Conservation (phyloP, 1,140 invertebrate genomes). For the Trichonephila inaurata region DNA sequence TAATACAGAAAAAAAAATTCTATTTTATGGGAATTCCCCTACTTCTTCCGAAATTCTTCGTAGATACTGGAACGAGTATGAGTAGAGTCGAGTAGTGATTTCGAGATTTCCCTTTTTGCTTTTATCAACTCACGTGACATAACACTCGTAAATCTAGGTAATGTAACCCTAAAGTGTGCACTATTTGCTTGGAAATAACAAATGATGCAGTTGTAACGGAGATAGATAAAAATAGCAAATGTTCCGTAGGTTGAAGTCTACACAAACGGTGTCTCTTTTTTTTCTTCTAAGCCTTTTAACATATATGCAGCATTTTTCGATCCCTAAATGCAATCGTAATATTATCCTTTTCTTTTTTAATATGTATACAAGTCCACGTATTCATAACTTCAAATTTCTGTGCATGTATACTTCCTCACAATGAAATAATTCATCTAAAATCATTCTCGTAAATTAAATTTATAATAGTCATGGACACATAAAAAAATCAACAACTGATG, state of each 20-base stretch:
- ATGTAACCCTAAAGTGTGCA: not conserved
- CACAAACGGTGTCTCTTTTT: too few relatives aligned
- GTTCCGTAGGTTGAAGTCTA: not conserved
- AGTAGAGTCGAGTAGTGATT: not conserved
- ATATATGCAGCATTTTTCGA: too few relatives aligned
- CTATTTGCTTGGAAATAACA: not conserved
- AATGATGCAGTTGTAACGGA: not conserved
- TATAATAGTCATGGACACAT: too few relatives aligned
- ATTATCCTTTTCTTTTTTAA: too few relatives aligned
- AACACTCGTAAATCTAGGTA: slow-evolving; percentile 16
- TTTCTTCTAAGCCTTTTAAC: too few relatives aligned
- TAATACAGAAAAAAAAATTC: not conserved
- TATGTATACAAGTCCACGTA: too few relatives aligned
- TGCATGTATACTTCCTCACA: too few relatives aligned
- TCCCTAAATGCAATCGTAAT: too few relatives aligned
- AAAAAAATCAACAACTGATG: too few relatives aligned
- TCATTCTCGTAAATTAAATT: too few relatives aligned
- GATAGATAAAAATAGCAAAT: not conserved
- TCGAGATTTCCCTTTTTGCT: not conserved
- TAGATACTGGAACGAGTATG: not conserved
- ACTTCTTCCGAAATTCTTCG: not conserved
- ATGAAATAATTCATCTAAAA: too few relatives aligned
- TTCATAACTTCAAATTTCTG: too few relatives aligned
- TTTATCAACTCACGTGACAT: not conserved
- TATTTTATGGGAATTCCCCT: not conserved